These are phyloP conservation scores for Pelosia muscerda DNA, from an alignment of 2,888 invertebrate species.

Conservation along the genomic window DNA sequence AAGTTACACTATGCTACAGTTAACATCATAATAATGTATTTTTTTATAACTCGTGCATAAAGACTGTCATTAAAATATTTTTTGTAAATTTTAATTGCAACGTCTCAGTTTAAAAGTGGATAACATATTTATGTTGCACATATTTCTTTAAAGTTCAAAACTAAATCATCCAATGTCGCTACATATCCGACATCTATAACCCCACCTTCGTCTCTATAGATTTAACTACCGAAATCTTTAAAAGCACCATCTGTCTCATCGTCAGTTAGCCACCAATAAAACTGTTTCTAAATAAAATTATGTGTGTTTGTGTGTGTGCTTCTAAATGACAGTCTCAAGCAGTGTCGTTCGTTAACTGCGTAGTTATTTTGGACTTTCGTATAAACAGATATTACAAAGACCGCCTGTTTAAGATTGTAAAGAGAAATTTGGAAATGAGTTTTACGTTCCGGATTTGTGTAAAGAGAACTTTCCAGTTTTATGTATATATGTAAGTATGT, in stretches of 20 bases:
- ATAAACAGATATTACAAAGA: slow-evolving; percentile 48
- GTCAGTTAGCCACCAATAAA: slow-evolving; percentile 43
- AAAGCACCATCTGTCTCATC: slow-evolving; percentile 24
- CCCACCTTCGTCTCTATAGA: slow-evolving; percentile 9
- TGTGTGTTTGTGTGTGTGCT: slow-evolving; percentile 24
- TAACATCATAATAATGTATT: too few species aligned
- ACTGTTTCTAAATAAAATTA: slow-evolving; percentile 49
- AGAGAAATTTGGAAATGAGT: slow-evolving; percentile 37
- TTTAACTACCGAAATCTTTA: slow-evolving; percentile 18
- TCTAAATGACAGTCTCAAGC: slow-evolving; percentile 21
- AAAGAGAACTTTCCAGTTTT: slow-evolving; percentile 1
- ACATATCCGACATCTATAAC: background rate
- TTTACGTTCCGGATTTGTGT: slow-evolving; percentile 8
- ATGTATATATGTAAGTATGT: slow-evolving; percentile 8
- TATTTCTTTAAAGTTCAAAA: background rate
- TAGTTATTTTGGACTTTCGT: slow-evolving; percentile 46
- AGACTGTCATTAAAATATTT: too few species aligned
- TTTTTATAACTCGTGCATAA: too few species aligned
- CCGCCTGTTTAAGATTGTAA: slow-evolving; percentile 24
- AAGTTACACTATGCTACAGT: too few species aligned
- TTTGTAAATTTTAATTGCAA: too few species aligned
- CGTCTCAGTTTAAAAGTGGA: too few species aligned
- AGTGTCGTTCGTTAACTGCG: slow-evolving; percentile 40
- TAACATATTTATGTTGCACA: background rate
- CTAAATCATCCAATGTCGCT: background rate